These are phyloP conservation scores for Pygoscelis antarcticus DNA, from an alignment of 2,113 vertebrate genomes.

Conservation along the genomic window DNA sequence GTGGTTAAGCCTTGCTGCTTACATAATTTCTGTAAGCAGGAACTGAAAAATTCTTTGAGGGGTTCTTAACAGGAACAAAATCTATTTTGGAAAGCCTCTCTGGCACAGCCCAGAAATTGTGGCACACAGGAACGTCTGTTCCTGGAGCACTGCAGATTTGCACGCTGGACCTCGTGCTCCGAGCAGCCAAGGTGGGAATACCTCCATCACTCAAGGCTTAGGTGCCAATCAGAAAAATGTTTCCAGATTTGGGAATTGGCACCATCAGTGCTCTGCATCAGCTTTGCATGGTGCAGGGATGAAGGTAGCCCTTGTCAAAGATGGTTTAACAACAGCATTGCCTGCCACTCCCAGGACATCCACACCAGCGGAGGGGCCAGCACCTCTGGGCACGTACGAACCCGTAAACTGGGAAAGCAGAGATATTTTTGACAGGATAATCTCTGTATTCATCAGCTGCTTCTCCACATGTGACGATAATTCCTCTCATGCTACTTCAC, in stretches of 20 bases:
- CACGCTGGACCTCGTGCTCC: accelerated
- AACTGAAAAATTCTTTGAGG: neutral
- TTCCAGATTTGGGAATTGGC: neutral
- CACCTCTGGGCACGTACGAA: neutral
- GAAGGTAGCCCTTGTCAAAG: neutral
- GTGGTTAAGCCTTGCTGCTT: neutral
- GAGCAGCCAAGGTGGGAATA: neutral
- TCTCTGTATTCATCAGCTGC: neutral
- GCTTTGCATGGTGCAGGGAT: neutral
- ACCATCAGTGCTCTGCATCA: neutral
- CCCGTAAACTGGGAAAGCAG: neutral
- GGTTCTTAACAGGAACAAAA: neutral
- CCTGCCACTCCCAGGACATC: neutral
- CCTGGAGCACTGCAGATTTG: neutral
- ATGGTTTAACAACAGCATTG: neutral
- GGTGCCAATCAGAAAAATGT: neutral
- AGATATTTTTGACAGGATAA: neutral
- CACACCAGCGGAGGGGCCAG: neutral
- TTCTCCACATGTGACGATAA: neutral
- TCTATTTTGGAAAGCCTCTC: neutral
- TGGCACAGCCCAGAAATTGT: neutral
- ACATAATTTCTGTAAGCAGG: neutral
- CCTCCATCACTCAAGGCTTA: neutral
- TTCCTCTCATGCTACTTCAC: neutral
- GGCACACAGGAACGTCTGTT: neutral